A percentile compares a stretch with the other conserved stretches of the same genome.
Conservation (phyloP, 2,797 vertebrate genomes). For the Crenuchus spilurus region DNA sequence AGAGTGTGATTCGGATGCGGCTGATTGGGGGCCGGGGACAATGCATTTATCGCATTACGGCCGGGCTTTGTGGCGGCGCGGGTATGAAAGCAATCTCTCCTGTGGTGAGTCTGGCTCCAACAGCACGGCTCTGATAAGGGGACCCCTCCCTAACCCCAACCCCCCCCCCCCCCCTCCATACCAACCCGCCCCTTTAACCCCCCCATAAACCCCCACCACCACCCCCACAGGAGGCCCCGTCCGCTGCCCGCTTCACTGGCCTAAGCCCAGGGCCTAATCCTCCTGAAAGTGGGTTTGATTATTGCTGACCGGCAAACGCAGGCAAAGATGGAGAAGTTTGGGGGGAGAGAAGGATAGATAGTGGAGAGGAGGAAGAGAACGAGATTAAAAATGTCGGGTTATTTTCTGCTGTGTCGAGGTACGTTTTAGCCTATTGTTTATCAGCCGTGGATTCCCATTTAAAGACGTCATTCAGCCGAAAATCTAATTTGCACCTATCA, state of each 20-base stretch:
- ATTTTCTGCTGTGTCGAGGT: conserved; percentile 19
- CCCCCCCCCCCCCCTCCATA: conserved; percentile 24
- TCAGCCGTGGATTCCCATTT: conserved; percentile 57
- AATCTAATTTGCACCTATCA: no score
- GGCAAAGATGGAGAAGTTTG: conserved; percentile 70
- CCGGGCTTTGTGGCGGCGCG: conserved; percentile 92
- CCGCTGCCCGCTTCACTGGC: conserved; percentile 97
- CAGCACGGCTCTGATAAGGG: conserved; percentile 97
- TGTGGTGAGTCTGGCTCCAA: conserved; percentile 94
- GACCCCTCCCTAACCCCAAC: conserved; percentile 68
- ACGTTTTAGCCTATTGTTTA: conserved; percentile 28
- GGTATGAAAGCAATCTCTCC: conserved; percentile 97
- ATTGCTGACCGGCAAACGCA: conserved; percentile 99
- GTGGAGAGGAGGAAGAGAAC: neutral
- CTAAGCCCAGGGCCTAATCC: conserved; percentile 96
- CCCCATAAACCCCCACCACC: conserved; percentile 32
- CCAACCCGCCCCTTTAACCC: conserved; percentile 50
- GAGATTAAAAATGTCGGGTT: conserved; percentile 42
- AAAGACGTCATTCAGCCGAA: conserved; percentile 64
- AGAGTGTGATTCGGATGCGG: conserved; percentile 88
- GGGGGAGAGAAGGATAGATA: conserved; percentile 36
- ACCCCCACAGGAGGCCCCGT: conserved; percentile 80
- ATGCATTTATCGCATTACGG: conserved; percentile 98
- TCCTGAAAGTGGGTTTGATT: conserved; percentile 99
- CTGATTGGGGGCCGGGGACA: conserved; percentile 92